Percentiles rank a stretch among this genome's conserved stretches.
These are phyloP conservation scores for Ceraclea dissimilis DNA, from an alignment of 2,888 invertebrate species.

Conservation along the genomic window DNA sequence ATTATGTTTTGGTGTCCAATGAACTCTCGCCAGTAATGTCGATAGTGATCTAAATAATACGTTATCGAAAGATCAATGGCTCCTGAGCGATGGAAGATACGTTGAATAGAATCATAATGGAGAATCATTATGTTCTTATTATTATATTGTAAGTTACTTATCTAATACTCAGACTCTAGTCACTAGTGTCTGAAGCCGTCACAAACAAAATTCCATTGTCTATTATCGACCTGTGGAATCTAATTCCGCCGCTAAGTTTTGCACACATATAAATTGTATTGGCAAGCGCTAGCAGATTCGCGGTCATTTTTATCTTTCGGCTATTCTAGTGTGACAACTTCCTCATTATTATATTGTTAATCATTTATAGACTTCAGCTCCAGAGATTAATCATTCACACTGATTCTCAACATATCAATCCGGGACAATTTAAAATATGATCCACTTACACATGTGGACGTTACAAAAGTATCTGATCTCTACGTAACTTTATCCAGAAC, in stretches of 20 bases:
- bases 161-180: too few species aligned
- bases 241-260: neutral
- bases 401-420: too few species aligned
- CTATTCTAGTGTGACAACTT: neutral
- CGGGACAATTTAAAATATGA: too few species aligned
- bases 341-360: neutral
- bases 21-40: neutral
- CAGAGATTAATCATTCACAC: neutral
- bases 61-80: neutral
- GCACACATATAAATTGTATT: neutral
- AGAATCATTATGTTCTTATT: neutral
- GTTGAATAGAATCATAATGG: neutral
- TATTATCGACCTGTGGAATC: slow-evolving; percentile 1
- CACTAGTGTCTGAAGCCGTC: neutral
- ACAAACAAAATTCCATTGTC: neutral
- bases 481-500: too few species aligned
- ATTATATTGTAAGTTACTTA: too few species aligned
- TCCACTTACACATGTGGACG: too few species aligned
- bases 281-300: neutral
- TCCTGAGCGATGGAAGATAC: neutral
- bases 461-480: too few species aligned
- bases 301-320: neutral
- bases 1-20: neutral
- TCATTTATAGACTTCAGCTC: neutral
- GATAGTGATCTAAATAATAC: neutral